Percentiles rank a stretch among this genome's conserved stretches.
These are phyloP conservation scores for Lacerta bilineata DNA, from an alignment of 2,797 vertebrate species.

Conservation along the genomic window DNA sequence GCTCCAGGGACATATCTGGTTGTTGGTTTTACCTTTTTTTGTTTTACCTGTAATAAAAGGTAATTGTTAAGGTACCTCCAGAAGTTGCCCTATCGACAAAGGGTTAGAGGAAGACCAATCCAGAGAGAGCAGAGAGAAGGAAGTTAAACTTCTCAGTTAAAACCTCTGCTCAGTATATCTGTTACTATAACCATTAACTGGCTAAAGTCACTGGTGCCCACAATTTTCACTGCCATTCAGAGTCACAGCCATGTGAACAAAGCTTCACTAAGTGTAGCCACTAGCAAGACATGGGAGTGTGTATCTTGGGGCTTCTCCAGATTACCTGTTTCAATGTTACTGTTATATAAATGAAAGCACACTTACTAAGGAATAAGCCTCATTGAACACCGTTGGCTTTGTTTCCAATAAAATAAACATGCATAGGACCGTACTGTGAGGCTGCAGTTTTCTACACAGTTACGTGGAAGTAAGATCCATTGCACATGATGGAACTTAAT, in stretches of 20 bases:
- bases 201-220: not conserved
- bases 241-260: not conserved
- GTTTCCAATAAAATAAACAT: not conserved
- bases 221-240: not conserved
- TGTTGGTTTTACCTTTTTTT: not conserved
- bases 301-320: no score
- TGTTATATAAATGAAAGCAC: slow-evolving; percentile 10
- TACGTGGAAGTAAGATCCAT: not conserved
- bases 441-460: not conserved
- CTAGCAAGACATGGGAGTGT: not conserved
- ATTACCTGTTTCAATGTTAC: slow-evolving; percentile 3
- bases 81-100: not conserved
- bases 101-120: not conserved
- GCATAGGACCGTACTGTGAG: not conserved
- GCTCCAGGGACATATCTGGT: not conserved
- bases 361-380: not conserved
- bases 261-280: not conserved
- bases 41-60: not conserved
- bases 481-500: not conserved
- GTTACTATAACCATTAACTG: not conserved
- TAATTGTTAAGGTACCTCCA: not conserved
- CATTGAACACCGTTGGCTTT: not conserved
- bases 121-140: not conserved
- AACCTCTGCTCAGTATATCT: not conserved
- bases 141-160: not conserved